Percentiles rank a stretch among this genome's conserved stretches.
phyloP scores from a whole-genome alignment of 2,888 invertebrate species.

The Eilema depressum region DNA sequence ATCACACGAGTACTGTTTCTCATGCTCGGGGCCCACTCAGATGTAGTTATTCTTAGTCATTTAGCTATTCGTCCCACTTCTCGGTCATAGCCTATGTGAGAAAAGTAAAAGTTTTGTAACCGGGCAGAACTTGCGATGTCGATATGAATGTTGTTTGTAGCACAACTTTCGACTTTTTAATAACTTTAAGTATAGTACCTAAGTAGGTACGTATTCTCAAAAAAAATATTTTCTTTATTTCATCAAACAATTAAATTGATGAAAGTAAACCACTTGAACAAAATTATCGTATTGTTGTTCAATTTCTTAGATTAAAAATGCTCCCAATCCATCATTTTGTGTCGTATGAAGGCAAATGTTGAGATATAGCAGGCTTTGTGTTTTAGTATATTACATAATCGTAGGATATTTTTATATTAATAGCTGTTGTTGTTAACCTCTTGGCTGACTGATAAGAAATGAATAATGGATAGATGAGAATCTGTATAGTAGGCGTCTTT shows the following conservation, averaged over 20 bases:
- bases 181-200: not conserved
- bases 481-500: not conserved
- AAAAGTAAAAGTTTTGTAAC: not conserved
- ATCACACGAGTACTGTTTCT: too few relatives aligned
- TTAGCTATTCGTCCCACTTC: not conserved
- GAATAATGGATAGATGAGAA: not conserved
- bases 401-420: slow-evolving; percentile 2
- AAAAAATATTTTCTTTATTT: not conserved
- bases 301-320: slow-evolving; percentile 6
- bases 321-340: not conserved
- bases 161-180: too few relatives aligned
- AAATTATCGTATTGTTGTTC: not conserved
- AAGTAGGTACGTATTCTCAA: not conserved
- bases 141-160: not conserved
- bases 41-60: not conserved
- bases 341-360: not conserved
- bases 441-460: not conserved
- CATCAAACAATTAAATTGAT: not conserved
- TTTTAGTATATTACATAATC: not conserved
- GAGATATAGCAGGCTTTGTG: not conserved
- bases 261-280: not conserved
- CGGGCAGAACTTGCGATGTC: not conserved
- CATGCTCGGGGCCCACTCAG: not conserved
- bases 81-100: not conserved
- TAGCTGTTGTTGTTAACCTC: not conserved